Evolutionary conservation across 2,797 vertebrate species (phyloP), one percentile per base, ranked within the genome.

Genomic region (Spinibarbus caldwelli): DNA sequence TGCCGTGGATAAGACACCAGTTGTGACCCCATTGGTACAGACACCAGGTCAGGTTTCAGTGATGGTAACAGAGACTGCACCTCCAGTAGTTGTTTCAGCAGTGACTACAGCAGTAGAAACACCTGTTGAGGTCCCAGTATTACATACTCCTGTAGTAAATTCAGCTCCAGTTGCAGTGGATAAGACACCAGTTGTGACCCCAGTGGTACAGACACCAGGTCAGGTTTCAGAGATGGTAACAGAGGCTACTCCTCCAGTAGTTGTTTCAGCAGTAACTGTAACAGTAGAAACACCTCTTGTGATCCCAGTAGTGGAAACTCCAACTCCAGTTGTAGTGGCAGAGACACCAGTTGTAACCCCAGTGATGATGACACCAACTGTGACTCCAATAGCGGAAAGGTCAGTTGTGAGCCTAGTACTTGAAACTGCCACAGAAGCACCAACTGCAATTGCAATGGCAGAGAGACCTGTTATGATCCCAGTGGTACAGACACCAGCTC

Each of bases 11-110:
- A 72, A 77, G 38, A 47, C 47, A 36, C 47, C 45, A 38, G 34
- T 43, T 26, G 21, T 19, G 36, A 12, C 31, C 1, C 41, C 80
- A 49, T 54, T 45, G 12, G 15, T 71, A 7, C 45, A 36, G 36
- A 45, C 36, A 70, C 8, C 36, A 23, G n/a, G n/a, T n/a, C n/a
- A n/a, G n/a, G n/a, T n/a, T n/a, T n/a, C n/a, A n/a, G n/a, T n/a
- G n/a, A n/a, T n/a, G n/a, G 85, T 49, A 41, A 72, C 45, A 34
- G 82, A 86, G 41, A 75, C 19, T 21, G 49, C 29, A 26, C 34
- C 45, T 47, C 62, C 52, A 81, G 72, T 54, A 54, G n/a, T 45
- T 71, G 23, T 23, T 43, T 72, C 6, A 72, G n/a, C 67, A 43
- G 49, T 19, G 57, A 77, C 17, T 72, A n/a, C 41, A 15, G 12